Evolutionary conservation across 2,888 invertebrate genomes (phyloP), one percentile per base, ranked within the genome.

Genomic region (Lepetodrilus schrolli): DNA sequence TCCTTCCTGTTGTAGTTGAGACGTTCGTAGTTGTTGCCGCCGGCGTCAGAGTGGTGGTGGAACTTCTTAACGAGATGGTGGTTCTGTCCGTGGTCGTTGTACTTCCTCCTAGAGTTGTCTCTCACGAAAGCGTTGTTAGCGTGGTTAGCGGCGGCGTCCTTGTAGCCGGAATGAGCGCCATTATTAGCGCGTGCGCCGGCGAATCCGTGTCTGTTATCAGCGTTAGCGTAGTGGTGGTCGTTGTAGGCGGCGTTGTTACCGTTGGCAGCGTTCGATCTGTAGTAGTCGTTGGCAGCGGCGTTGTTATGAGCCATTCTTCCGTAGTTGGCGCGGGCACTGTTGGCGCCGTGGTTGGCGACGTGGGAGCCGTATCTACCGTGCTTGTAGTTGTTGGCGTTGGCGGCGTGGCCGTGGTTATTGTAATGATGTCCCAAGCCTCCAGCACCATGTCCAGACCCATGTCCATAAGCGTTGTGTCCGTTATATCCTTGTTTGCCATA

Each of bases 21-120:
- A 17, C 47, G 38, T 47, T 68, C 68, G 68, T 68, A 68, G 47
- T 68, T 68, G 68, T 47, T 68, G 20, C 68, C 68, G 26, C 68
- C 68, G 47, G 47, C 30, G 68, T 68, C 30, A 30, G 20, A 26
- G 23, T 21, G 47, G 47, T 68, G 68, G 20, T 68, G 68, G 47
- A 47, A 68, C 47, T 68, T 68, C 68, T 68, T 68, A 30, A 43
- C 38, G 21, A 68, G 43, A 8, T 68, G 38, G 43, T 68, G 68
- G n/a, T 68, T 68, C n/a, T 34, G 43, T 20, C 47, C 68, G 17
- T 21, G 26, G n/a, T 68, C 68, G 48, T 68, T 26, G 47, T 68
- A 68, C 10, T 43, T 47, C 1, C 68, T 13, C 26, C 34, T 68
- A 17, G 17, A 23, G 26, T 47, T 68, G 47, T 68, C 43, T 17